Base-by-base conservation (phyloP, 2,797 vertebrate species). In the Aeoliscus strigatus region DNA sequence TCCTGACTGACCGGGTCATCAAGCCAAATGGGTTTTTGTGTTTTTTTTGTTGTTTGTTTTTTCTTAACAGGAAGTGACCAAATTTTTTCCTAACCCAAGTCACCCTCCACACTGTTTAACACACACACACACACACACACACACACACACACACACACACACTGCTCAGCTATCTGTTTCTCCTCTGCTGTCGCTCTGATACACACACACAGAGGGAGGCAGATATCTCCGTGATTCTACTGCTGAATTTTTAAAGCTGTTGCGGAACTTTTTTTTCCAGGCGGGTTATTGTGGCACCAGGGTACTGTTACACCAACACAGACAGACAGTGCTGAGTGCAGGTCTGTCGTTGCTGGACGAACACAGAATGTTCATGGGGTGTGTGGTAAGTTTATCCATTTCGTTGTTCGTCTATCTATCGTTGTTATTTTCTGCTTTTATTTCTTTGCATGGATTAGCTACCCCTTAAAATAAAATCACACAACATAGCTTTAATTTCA, bases 181-280 rank as follows among this genome's bases (percentile, higher is more conserved):
- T 77, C 53, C 66, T 82, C 75, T 72, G 43, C 71, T 64, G 66
- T 75, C 66, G 43, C 56, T 56, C 60, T 60, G 63, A 42, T 27
- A 46, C 66, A 56, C 61, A 64, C 49, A 35, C 30, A 28, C 4
- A 28, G 27, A 62, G 56, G 57, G 70, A 66, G 69, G 65, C 42
- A 66, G 66, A 69, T 69, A 72, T 69, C 73, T 65, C 73, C 58
- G 79, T 84, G 83, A 84, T 86, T 88, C 83, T 79, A 51, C 82
- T 87, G 74, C 57, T 90, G 73, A 86, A 90, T 90, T 88, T 89
- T 89, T 90, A 87, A 90, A 78, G 66, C 75, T 76, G 84, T 84
- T 88, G 85, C 87, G 86, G 84, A 86, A 86, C 83, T 79, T 77
- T 66, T 60, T 73, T 79, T 73, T 63, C 68, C 72, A 50, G 73